Percentiles rank a stretch among this genome's conserved stretches.
Conservation (phyloP, 2,113 vertebrate species). For the Stigmatopora argus region DNA sequence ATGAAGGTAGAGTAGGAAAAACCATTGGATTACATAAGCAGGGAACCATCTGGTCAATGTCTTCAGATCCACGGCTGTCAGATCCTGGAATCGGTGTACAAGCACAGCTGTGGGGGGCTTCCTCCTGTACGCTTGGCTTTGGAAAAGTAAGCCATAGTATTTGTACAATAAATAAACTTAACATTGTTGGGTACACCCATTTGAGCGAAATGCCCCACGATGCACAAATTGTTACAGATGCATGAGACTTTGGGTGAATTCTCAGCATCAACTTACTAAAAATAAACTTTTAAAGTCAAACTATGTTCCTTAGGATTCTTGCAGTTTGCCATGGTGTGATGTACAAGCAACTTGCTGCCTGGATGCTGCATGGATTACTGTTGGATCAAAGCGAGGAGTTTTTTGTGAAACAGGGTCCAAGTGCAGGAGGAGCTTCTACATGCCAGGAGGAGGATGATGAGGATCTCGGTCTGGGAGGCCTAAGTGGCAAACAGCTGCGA, state of each 20-base stretch:
- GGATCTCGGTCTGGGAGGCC: constrained; percentile 89
- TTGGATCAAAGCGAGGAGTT: constrained; percentile 96
- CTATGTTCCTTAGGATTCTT: constrained; percentile 75
- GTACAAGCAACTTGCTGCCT: constrained; percentile 98
- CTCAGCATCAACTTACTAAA: no score
- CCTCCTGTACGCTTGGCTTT: constrained; percentile 91
- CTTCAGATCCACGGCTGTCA: constrained; percentile 94
- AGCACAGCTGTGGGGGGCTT: constrained; percentile 91
- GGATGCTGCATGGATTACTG: constrained; percentile 95
- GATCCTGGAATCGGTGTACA: constrained; percentile 92
- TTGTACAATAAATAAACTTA: neutral
- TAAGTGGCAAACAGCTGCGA: constrained; percentile 91
- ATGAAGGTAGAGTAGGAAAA: neutral
- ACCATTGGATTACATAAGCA: neutral
- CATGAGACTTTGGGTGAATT: no score
- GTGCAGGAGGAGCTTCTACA: constrained; percentile 75
- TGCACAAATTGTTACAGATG: no score
- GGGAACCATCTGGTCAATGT: neutral
- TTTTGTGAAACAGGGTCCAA: constrained; percentile 91
- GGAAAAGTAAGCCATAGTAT: constrained; percentile 79
- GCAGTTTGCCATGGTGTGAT: constrained; percentile 94
- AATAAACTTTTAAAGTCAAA: neutral
- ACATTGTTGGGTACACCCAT: no score
- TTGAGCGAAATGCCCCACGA: no score
- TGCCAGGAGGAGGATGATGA: constrained; percentile 93